phyloP scores from a whole-genome alignment of 2,888 invertebrate species.

The Caenorhabditis doughertyi region DNA sequence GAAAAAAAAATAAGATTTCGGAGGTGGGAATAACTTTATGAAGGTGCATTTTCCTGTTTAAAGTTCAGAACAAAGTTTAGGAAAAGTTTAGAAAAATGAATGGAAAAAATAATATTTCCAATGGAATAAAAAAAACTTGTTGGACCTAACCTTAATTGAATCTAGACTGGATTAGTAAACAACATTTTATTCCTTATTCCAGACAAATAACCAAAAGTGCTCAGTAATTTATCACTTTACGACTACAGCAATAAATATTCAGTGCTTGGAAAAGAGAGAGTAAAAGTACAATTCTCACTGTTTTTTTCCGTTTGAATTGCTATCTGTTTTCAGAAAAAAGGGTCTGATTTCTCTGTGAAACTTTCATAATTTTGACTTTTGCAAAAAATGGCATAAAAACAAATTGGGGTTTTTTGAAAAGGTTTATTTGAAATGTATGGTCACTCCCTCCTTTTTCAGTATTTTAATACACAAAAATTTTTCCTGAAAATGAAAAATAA shows the following conservation, averaged over 20 bases:
- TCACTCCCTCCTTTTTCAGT: not conserved
- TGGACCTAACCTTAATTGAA: not conserved
- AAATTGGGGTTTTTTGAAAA: conserved; percentile 25
- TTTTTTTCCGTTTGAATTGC: not conserved
- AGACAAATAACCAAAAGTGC: conserved; percentile 25
- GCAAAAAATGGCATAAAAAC: conserved; percentile 13
- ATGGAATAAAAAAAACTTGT: not conserved
- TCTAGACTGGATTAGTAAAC: conserved; percentile 21
- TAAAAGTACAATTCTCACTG: conserved; percentile 17
- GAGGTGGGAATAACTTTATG: conserved; percentile 14
- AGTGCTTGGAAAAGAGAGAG: not conserved
- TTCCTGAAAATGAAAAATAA: conserved; percentile 10
- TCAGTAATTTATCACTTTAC: conserved; percentile 30
- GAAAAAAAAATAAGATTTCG: conserved; percentile 8
- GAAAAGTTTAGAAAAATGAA: not conserved
- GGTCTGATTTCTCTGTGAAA: conserved; percentile 8
- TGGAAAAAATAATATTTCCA: too few species aligned
- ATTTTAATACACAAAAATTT: not conserved
- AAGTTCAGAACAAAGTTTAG: conserved; percentile 24
- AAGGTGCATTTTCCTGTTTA: conserved; percentile 2
- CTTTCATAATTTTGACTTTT: not conserved
- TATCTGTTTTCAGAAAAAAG: not conserved
- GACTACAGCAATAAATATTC: conserved; percentile 37
- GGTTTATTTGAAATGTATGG: not conserved
- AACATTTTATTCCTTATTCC: conserved; percentile 19